Evolutionary conservation across 2,113 vertebrate species (phyloP).

Genomic region (Bufo bufo): DNA sequence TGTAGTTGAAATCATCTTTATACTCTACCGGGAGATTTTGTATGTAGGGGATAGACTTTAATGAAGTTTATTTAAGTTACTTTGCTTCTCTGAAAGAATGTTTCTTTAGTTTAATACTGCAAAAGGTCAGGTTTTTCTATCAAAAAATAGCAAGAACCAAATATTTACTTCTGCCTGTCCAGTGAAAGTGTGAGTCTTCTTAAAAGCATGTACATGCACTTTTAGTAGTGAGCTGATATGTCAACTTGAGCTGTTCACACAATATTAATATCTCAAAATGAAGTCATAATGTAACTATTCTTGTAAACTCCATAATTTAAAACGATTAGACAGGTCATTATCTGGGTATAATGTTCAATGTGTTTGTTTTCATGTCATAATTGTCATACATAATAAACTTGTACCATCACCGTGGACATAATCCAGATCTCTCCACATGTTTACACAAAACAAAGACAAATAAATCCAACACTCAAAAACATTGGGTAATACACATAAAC

Average conservation of each 20-base stretch:
- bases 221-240: slow-evolving; percentile 50
- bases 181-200: slow-evolving; percentile 47
- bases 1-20: slow-evolving; percentile 27
- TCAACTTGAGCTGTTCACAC: slow-evolving; percentile 52
- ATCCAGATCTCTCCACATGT: neutral
- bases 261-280: slow-evolving; percentile 47
- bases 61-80: slow-evolving; percentile 11
- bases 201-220: slow-evolving; percentile 45
- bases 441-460: slow-evolving; percentile 14
- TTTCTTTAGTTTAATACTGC: slow-evolving; percentile 44
- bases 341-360: neutral
- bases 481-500: neutral
- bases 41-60: neutral
- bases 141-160: slow-evolving; percentile 51
- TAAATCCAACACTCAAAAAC: neutral
- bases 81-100: slow-evolving; percentile 16
- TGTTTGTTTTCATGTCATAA: neutral
- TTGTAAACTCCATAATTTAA: slow-evolving; percentile 37
- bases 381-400: neutral
- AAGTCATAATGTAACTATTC: slow-evolving; percentile 47
- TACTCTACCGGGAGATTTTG: slow-evolving; percentile 15
- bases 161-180: slow-evolving; percentile 53
- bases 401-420: neutral
- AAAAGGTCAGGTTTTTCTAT: slow-evolving; percentile 57
- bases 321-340: slow-evolving; percentile 19